Conservation (phyloP, 2,797 vertebrate species). For the Microctenopoma steveboyesi region DNA sequence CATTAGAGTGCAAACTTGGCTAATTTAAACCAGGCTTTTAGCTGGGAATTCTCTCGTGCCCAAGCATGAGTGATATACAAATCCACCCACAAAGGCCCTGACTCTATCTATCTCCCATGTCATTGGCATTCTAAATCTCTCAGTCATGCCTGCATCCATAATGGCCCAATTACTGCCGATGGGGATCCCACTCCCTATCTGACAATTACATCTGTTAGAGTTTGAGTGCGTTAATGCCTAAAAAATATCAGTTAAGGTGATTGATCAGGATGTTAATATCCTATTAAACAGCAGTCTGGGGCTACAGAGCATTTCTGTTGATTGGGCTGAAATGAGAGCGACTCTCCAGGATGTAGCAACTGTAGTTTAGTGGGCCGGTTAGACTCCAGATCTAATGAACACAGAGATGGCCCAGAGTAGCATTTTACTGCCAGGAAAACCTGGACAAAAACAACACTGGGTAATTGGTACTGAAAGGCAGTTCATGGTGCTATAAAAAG, state of each 20-base stretch:
- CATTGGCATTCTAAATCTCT: constrained; percentile 79
- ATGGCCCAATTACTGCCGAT: constrained; percentile 85
- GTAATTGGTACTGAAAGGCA: constrained; percentile 64
- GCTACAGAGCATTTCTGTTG: constrained; percentile 78
- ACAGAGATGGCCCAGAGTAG: constrained; percentile 63
- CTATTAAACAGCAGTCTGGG: constrained; percentile 83
- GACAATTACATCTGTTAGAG: constrained; percentile 87
- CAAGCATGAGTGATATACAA: constrained; percentile 70
- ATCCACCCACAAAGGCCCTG: constrained; percentile 62
- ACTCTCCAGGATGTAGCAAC: constrained; percentile 64
- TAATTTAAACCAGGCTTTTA: constrained; percentile 59
- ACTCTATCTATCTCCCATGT: constrained; percentile 78
- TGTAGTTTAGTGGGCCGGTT: constrained; percentile 74
- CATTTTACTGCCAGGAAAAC: constrained; percentile 73
- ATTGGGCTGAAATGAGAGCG: constrained; percentile 80
- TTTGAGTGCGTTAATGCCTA: constrained; percentile 85
- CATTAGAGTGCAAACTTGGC: constrained; percentile 47
- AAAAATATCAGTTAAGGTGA: constrained; percentile 88
- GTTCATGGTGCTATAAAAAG: constrained; percentile 49
- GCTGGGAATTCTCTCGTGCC: constrained; percentile 61
- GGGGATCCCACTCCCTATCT: constrained; percentile 82
- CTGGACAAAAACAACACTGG: constrained; percentile 69
- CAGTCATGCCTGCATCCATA: constrained; percentile 85
- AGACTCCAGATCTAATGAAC: constrained; percentile 71
- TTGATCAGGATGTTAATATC: constrained; percentile 87